phyloP scores from a whole-genome alignment of 1,140 invertebrate genomes.

The Brachystomella parvula region DNA sequence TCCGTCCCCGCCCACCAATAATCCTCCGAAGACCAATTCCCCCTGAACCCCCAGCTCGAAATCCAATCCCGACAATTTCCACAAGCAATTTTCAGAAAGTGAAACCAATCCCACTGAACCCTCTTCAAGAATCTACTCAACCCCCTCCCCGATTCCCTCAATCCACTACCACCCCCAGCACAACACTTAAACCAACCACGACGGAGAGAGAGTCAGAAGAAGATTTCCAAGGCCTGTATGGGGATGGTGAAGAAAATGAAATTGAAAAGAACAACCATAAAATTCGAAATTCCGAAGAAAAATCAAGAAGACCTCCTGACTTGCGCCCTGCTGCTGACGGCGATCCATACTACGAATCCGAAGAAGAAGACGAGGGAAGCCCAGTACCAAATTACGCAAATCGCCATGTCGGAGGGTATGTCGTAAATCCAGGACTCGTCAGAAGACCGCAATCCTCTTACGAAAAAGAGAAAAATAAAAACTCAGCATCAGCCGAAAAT shows the following conservation, averaged over 20 bases:
- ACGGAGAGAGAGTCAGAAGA: slow-evolving; percentile 1
- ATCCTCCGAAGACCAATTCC: background rate
- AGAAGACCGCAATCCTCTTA: background rate
- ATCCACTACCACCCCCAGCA: background rate
- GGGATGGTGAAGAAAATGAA: slow-evolving; percentile 18
- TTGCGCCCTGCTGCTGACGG: slow-evolving; percentile 7
- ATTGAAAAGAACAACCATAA: slow-evolving; percentile 9
- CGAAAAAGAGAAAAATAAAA: background rate
- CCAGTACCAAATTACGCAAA: background rate
- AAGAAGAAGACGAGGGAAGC: background rate
- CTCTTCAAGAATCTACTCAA: background rate
- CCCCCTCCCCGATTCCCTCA: slow-evolving; percentile 3
- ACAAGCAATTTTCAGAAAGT: slow-evolving; percentile 4
- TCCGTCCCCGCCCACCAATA: background rate
- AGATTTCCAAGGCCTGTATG: too few species aligned
- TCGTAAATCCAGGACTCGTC: background rate
- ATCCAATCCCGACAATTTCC: background rate
- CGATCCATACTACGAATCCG: slow-evolving; percentile 6
- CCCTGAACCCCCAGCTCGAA: background rate
- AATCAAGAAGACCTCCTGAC: background rate
- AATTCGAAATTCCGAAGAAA: slow-evolving; percentile 14
- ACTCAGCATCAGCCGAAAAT: background rate
- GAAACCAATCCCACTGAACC: slow-evolving; percentile 19
- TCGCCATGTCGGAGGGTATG: slow-evolving; percentile 3
- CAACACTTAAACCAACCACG: background rate